Conservation (phyloP, 2,797 vertebrate genomes). For the Myotis findleyi region DNA sequence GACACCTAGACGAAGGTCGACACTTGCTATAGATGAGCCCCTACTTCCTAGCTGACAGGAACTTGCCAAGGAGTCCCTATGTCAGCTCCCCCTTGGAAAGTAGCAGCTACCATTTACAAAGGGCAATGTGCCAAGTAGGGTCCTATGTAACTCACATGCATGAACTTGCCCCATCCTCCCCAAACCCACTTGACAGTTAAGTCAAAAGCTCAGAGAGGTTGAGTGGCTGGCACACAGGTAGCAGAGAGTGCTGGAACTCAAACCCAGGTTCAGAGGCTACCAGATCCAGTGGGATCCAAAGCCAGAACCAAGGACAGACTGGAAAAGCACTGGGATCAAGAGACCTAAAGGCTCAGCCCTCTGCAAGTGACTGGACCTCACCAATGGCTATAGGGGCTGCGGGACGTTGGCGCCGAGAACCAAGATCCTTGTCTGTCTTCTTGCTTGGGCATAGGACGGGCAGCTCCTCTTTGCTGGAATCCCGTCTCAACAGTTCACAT, state of each 20-base stretch:
- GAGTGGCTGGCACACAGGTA: background rate
- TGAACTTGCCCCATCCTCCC: too few species aligned
- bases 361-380: conserved; percentile 50
- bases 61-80: background rate
- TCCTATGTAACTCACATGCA: background rate
- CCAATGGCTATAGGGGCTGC: conserved; percentile 42
- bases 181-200: background rate
- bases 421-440: conserved; percentile 15
- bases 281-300: background rate
- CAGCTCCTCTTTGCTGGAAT: conserved; percentile 81
- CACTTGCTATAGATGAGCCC: background rate
- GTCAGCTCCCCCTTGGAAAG: background rate
- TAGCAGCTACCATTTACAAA: background rate
- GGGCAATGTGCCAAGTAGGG: background rate
- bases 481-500: conserved; percentile 90
- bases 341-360: background rate
- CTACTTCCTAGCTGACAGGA: background rate
- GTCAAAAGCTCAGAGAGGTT: background rate
- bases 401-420: background rate
- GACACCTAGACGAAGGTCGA: conserved; percentile 80
- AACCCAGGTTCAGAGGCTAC: background rate
- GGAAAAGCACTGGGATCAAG: background rate
- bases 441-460: conserved; percentile 51
- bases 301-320: background rate
- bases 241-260: background rate